Evolutionary conservation across 2,797 vertebrate genomes (phyloP).

Genomic region (Phoebastria nigripes): DNA sequence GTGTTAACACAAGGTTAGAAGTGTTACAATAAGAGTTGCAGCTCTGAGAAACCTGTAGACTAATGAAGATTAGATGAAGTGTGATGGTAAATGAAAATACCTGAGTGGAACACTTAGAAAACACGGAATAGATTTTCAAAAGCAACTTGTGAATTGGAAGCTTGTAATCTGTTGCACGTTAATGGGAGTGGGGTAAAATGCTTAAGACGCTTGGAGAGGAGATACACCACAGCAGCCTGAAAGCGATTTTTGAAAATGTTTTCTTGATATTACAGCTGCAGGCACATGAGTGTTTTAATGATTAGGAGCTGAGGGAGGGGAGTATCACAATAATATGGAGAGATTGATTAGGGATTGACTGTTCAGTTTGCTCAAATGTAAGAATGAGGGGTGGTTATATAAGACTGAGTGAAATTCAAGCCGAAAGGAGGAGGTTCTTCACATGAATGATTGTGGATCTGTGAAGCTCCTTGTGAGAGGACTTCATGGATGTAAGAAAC

Average conservation of each 20-base stretch:
- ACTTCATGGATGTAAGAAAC: neutral
- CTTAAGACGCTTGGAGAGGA: neutral
- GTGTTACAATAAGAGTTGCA: neutral
- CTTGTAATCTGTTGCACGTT: neutral
- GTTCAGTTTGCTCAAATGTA: neutral
- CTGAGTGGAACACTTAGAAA: neutral
- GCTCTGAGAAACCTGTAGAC: neutral
- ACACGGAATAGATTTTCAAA: neutral
- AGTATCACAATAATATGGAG: neutral
- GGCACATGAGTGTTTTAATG: neutral
- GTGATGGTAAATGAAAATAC: neutral
- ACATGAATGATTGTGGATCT: neutral
- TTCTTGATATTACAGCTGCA: neutral
- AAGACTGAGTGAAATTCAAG: neutral
- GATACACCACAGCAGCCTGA: neutral
- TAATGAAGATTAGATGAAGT: neutral
- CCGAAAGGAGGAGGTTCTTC: neutral
- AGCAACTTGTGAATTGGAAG: neutral
- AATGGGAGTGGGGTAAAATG: neutral
- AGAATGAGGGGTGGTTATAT: neutral
- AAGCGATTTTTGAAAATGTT: neutral
- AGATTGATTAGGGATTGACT: neutral
- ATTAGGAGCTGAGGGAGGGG: neutral
- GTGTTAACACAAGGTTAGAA: neutral
- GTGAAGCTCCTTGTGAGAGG: neutral